A percentile compares a stretch with the other conserved stretches of the same genome.
phyloP scores from a whole-genome alignment of 1,140 invertebrate genomes.

The Aporrectodea caliginosa region DNA sequence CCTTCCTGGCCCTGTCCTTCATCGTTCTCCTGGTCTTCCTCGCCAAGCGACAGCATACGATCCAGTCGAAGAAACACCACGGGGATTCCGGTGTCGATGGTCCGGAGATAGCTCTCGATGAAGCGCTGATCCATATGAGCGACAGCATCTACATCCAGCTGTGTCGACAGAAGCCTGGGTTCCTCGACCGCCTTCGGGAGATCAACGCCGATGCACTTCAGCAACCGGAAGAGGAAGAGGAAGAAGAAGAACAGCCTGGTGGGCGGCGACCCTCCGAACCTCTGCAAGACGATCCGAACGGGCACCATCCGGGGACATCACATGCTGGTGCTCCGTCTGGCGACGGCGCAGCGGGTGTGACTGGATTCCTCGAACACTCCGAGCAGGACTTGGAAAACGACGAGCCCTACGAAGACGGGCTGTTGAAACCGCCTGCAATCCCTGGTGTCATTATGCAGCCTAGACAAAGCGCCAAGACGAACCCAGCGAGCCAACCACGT shows the following conservation, averaged over 20 bases:
- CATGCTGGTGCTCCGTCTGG: background rate
- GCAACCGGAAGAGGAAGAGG: background rate
- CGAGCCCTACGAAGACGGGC: background rate
- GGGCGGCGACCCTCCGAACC: no score
- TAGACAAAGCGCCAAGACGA: no score
- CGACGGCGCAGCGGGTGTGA: no score
- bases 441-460: background rate
- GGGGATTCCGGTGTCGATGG: background rate
- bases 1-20: conserved; percentile 27
- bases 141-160: background rate
- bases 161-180: background rate
- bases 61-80: background rate
- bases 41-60: conserved; percentile 27
- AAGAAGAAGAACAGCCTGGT: background rate
- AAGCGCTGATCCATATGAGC: background rate
- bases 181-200: background rate
- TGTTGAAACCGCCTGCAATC: background rate
- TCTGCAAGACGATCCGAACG: no score
- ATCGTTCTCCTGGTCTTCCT: conserved; percentile 29
- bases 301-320: background rate
- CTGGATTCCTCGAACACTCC: background rate
- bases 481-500: no score
- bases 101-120: background rate
- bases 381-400: no score
- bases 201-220: background rate